These are phyloP conservation scores for Rhinoraja longicauda DNA, from an alignment of 2,797 vertebrate genomes.

Conservation along the genomic window DNA sequence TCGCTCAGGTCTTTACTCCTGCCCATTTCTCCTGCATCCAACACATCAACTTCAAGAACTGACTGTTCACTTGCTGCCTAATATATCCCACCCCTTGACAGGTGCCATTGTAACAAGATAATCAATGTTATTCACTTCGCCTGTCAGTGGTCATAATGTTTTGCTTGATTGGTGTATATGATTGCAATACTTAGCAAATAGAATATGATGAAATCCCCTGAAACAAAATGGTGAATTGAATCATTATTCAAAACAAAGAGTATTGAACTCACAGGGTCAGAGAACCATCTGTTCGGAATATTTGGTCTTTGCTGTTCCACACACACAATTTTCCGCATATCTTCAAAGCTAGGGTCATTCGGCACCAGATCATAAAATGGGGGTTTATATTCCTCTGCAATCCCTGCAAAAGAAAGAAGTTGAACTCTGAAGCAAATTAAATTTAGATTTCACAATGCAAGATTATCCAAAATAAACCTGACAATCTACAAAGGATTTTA, in stretches of 20 bases:
- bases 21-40: too few species aligned
- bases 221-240: not conserved
- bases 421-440: not conserved
- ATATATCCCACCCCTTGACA: too few species aligned
- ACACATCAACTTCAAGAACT: too few species aligned
- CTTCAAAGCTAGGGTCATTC: conserved; percentile 72
- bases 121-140: too few species aligned
- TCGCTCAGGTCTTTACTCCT: too few species aligned
- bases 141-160: too few species aligned
- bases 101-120: too few species aligned
- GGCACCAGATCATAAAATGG: conserved; percentile 75
- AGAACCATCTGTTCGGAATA: conserved; percentile 75
- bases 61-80: too few species aligned
- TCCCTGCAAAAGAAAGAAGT: conserved; percentile 52
- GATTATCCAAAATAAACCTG: not conserved
- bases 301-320: conserved; percentile 74
- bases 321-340: conserved; percentile 75
- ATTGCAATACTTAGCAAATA: not conserved
- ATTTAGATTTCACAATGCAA: not conserved
- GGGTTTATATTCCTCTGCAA: conserved; percentile 72
- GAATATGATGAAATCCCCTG: not conserved
- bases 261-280: conserved; percentile 62
- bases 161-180: too few species aligned
- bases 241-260: not conserved
- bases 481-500: not conserved